Evolutionary conservation across 2,113 vertebrate species (phyloP).

Genomic region (Callospermophilus lateralis): DNA sequence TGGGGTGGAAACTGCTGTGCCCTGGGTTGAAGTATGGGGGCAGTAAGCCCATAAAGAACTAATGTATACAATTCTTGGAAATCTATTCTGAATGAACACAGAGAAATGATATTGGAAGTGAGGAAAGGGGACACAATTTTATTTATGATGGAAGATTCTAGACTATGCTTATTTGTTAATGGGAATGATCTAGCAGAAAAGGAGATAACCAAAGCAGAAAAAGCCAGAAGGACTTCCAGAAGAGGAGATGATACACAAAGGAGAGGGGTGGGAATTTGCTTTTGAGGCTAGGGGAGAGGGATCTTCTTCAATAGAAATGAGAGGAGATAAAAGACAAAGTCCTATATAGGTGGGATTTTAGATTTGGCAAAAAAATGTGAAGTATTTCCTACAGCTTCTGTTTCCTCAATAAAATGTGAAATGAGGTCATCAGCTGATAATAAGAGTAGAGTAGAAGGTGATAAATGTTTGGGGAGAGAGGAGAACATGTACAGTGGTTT

Average conservation of each 20-base stretch:
- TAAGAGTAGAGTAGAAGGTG: background rate
- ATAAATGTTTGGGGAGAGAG: background rate
- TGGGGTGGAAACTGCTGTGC: constrained; percentile 40
- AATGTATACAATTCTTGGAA: constrained; percentile 9
- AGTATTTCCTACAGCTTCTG: background rate
- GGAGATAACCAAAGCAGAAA: background rate
- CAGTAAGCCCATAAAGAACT: constrained; percentile 27
- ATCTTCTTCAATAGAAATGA: background rate
- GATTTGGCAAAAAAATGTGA: background rate
- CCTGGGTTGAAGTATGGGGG: constrained; percentile 5
- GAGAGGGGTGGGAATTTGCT: background rate
- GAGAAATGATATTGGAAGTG: constrained; percentile 2
- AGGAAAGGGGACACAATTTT: constrained; percentile 1
- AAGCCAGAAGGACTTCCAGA: background rate
- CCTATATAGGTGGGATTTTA: background rate
- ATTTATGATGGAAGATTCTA: constrained; percentile 38
- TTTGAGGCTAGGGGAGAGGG: accelerated
- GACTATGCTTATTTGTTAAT: background rate
- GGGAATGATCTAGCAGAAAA: background rate
- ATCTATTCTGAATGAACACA: background rate
- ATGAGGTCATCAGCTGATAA: background rate
- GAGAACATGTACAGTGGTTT: background rate
- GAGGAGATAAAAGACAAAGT: background rate
- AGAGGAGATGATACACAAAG: background rate
- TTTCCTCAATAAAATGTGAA: constrained; percentile 11